Conservation (phyloP, 2,888 invertebrate genomes). For the Coecobrya sp. region DNA sequence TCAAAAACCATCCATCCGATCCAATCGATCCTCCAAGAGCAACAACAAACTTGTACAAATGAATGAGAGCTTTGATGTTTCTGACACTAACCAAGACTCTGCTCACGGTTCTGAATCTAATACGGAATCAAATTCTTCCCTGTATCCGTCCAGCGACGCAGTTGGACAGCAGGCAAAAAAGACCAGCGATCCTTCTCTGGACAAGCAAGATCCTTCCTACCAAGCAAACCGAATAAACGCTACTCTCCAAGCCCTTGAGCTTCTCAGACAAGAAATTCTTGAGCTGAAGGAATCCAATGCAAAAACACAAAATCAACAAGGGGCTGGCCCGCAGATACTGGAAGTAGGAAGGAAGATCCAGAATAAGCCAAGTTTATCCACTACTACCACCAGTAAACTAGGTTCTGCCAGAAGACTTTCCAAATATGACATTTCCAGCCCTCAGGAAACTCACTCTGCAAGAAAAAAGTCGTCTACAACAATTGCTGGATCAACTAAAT, state of each 20-base stretch:
- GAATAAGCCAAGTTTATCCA: not conserved
- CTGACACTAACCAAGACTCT: conserved; percentile 70
- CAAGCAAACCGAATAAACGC: conserved; percentile 56
- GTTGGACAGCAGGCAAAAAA: not conserved
- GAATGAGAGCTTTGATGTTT: conserved; percentile 52
- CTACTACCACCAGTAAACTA: conserved; percentile 6
- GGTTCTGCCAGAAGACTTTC: not conserved
- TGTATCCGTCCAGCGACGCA: conserved; percentile 62
- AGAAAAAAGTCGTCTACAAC: conserved; percentile 46
- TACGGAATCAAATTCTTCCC: conserved; percentile 69
- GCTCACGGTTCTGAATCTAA: conserved; percentile 72
- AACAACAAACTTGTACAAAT: conserved; percentile 1
- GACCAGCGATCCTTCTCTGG: not conserved
- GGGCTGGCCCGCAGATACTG: not conserved
- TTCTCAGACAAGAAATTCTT: conserved; percentile 84
- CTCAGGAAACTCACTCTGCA: not conserved
- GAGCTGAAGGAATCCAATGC: conserved; percentile 77
- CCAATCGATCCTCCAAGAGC: not conserved
- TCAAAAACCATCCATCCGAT: not conserved
- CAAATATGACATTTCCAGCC: conserved; percentile 21
- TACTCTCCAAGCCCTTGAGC: conserved; percentile 82
- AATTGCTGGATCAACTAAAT: not conserved
- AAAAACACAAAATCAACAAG: not conserved
- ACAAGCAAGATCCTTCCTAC: not conserved
- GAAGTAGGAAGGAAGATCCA: conserved; percentile 24